Evolutionary conservation across 2,113 vertebrate species (phyloP).

Genomic region (Oenanthe oenanthe): DNA sequence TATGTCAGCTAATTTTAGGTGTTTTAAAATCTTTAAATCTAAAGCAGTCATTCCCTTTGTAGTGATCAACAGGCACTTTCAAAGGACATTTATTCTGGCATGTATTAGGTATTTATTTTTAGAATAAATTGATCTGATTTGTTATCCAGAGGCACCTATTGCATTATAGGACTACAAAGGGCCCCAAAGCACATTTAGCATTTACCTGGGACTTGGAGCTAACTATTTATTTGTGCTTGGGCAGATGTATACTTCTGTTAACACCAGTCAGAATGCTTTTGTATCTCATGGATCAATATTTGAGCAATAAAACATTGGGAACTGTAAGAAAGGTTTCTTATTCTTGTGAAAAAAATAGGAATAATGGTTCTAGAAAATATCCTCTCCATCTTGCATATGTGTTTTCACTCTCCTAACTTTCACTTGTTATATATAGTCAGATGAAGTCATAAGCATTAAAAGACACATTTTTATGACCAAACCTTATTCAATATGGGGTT

Average conservation of each 20-base stretch:
- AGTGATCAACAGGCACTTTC: background rate
- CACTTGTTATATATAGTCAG: background rate
- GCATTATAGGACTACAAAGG: background rate
- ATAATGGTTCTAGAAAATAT: background rate
- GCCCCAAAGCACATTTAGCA: background rate
- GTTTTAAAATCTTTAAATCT: background rate
- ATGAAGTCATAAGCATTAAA: background rate
- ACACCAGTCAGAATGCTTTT: background rate
- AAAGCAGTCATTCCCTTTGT: accelerated
- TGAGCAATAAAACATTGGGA: background rate
- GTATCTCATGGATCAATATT: background rate
- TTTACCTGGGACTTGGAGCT: background rate
- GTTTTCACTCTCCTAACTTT: background rate
- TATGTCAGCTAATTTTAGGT: background rate
- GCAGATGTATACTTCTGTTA: background rate
- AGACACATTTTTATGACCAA: background rate
- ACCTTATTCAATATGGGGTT: background rate
- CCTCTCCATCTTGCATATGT: background rate
- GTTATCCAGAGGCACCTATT: background rate
- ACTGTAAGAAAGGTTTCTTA: background rate
- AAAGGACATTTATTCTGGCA: background rate
- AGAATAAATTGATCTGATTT: background rate
- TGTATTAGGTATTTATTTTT: background rate
- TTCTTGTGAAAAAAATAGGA: background rate
- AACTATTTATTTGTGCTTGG: background rate